A percentile compares a stretch with the other conserved stretches of the same genome.
phyloP scores from a whole-genome alignment of 2,888 invertebrate genomes.

The Drosophila eohydei region DNA sequence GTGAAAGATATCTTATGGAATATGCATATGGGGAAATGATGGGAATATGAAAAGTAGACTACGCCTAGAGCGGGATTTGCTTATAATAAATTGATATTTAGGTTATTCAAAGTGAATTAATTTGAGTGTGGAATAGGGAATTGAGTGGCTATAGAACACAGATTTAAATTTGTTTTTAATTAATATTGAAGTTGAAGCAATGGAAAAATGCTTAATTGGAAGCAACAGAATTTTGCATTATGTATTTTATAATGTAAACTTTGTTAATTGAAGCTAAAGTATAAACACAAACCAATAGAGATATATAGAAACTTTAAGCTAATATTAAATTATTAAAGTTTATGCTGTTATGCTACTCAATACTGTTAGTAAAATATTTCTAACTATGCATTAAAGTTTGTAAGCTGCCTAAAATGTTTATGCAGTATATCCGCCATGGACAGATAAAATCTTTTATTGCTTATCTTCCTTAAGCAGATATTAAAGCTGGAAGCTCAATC shows the following conservation, averaged over 20 bases:
- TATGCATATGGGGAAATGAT: slow-evolving; percentile 29
- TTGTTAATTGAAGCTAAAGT: too few species aligned
- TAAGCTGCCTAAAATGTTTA: too few species aligned
- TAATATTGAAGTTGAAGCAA: background rate
- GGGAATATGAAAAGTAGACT: slow-evolving; percentile 38
- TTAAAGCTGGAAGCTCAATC: background rate
- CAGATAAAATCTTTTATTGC: too few species aligned
- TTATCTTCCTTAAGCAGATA: too few species aligned
- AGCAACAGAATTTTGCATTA: background rate
- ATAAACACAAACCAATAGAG: too few species aligned
- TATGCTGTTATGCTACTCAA: too few species aligned
- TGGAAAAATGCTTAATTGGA: background rate
- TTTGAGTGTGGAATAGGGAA: background rate
- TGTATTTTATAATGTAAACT: too few species aligned
- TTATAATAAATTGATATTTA: slow-evolving; percentile 22
- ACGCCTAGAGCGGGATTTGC: slow-evolving; percentile 3
- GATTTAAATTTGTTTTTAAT: background rate
- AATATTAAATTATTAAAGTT: too few species aligned
- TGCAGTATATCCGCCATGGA: too few species aligned
- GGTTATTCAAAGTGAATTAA: slow-evolving; percentile 18
- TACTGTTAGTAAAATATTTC: too few species aligned
- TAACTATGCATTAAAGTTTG: too few species aligned
- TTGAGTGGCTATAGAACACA: background rate
- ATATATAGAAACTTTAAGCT: too few species aligned
- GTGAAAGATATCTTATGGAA: slow-evolving; percentile 38